These are phyloP conservation scores for Temnothorax ravouxi DNA, from an alignment of 2,888 invertebrate genomes.

Conservation along the genomic window DNA sequence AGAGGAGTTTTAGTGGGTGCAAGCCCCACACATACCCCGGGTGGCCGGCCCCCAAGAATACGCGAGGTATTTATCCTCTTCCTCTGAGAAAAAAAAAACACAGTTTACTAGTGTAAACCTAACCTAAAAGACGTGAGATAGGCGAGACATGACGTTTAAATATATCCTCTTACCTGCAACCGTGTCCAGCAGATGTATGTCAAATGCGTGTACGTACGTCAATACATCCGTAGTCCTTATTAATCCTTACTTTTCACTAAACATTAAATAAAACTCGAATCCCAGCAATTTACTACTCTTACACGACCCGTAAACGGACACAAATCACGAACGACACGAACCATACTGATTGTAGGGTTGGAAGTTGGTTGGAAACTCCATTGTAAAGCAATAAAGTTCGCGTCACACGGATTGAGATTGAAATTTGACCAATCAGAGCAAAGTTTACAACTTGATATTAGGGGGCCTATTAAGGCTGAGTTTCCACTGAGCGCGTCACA, in stretches of 20 bases:
- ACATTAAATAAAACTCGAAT: constrained; percentile 6
- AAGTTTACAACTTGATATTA: no score
- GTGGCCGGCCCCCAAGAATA: no score
- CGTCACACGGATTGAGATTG: no score
- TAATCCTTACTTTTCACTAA: not conserved
- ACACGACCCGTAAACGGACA: not conserved
- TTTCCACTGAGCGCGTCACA: no score
- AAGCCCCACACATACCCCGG: no score
- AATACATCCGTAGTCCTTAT: not conserved
- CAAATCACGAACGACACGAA: constrained; percentile 3
- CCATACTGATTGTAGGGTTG: not conserved
- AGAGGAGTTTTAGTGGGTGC: no score
- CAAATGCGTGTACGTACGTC: not conserved
- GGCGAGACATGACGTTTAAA: not conserved
- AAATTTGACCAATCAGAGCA: no score
- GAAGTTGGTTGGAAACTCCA: not conserved
- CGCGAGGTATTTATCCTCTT: no score
- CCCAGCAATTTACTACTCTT: not conserved
- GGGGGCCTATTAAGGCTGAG: no score
- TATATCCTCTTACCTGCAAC: not conserved
- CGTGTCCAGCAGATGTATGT: not conserved
- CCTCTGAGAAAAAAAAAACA: no score
- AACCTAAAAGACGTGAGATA: not conserved
- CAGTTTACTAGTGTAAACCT: not conserved
- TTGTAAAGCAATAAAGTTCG: not conserved